Evolutionary conservation across 1,140 invertebrate genomes (phyloP).

Genomic region (Dreissena polymorpha): DNA sequence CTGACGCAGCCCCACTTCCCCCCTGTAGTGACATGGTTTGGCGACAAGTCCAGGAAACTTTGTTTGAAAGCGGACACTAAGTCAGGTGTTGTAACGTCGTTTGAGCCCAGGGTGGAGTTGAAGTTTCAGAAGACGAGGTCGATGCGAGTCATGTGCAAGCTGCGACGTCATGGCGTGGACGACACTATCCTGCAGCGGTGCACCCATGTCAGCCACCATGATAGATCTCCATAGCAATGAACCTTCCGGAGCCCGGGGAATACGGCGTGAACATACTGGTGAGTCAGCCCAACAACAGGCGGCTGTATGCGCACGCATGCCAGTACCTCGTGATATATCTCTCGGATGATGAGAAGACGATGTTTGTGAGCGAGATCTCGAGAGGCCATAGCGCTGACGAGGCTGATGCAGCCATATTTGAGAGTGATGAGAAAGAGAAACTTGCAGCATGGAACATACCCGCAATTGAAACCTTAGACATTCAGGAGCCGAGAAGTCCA

Average conservation of each 20-base stretch:
- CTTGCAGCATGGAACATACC: slow-evolving; percentile 54
- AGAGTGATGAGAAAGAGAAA: slow-evolving; percentile 47
- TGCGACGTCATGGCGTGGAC: slow-evolving; percentile 63
- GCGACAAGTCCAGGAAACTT: slow-evolving; percentile 75
- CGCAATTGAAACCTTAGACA: slow-evolving; percentile 63
- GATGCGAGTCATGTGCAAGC: slow-evolving; percentile 66
- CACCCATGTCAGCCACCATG: slow-evolving; percentile 63
- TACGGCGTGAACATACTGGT: slow-evolving; percentile 79
- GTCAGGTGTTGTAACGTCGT: slow-evolving; percentile 63
- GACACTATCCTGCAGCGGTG: slow-evolving; percentile 67
- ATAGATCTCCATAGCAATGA: slow-evolving; percentile 45
- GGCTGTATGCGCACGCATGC: slow-evolving; percentile 76
- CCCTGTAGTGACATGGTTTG: slow-evolving; percentile 76
- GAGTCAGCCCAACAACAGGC: slow-evolving; percentile 74
- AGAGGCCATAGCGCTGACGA: slow-evolving; percentile 35
- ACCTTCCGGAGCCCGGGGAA: slow-evolving; percentile 75
- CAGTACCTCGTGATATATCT: slow-evolving; percentile 77
- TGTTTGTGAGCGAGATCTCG: slow-evolving; percentile 38
- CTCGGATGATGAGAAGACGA: slow-evolving; percentile 61
- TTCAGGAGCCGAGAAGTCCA: slow-evolving; percentile 65
- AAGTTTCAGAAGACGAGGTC: slow-evolving; percentile 69
- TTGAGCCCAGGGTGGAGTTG: slow-evolving; percentile 37
- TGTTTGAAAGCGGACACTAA: slow-evolving; percentile 70
- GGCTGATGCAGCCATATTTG: slow-evolving; percentile 17
- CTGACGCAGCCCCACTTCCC: slow-evolving; percentile 73